Evolutionary conservation across 2,113 vertebrate genomes (phyloP), one percentile per base, ranked within the genome.

Genomic region (Pogonocichla stellata): DNA sequence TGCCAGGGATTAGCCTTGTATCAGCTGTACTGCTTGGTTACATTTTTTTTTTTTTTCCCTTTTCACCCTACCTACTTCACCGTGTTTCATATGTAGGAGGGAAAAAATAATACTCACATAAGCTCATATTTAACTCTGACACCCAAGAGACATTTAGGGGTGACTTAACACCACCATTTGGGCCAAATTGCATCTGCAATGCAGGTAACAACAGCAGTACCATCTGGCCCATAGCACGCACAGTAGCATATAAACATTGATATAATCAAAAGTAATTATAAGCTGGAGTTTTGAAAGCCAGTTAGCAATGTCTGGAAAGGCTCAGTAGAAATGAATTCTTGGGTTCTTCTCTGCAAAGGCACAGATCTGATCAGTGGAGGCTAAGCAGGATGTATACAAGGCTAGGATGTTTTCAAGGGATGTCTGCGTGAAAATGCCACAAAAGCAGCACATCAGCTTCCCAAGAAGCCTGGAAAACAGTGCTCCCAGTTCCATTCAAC

Each of bases 151-250:
- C 45, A 33, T 62, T 81, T 65, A 38, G 33, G 86, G 70, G 73
- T 93, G 91, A 96, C 95, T 95, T 91, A 89, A 69, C 70, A 69
- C 70, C 70, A 85, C 53, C 54, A 45, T 87, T 91, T 92, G 94
- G 95, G 84, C 89, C 94, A 94, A 95, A 95, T 40, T 91, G 53
- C 86, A 57, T 91, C 95, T 95, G 84, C 94, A 96, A 72, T 95
- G 95, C 89, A 94, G 95, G 91, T 96, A 91, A 89, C 65, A 96
- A 94, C 86, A 87, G 57, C 33, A 14, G 78, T 29, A 72, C 91
- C 96, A 96, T 94, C 95, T 95, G 94, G 91, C 58, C 73, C 86
- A 31, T 8, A 23, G 70, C 64, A 95, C 0, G 0, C 83, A 93
- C 20, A 15, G 53, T 26, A 58, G 94, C 86, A 94, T 65, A 91